These are phyloP conservation scores for Poecilia picta DNA, from an alignment of 2,797 vertebrate species.

Conservation along the genomic window DNA sequence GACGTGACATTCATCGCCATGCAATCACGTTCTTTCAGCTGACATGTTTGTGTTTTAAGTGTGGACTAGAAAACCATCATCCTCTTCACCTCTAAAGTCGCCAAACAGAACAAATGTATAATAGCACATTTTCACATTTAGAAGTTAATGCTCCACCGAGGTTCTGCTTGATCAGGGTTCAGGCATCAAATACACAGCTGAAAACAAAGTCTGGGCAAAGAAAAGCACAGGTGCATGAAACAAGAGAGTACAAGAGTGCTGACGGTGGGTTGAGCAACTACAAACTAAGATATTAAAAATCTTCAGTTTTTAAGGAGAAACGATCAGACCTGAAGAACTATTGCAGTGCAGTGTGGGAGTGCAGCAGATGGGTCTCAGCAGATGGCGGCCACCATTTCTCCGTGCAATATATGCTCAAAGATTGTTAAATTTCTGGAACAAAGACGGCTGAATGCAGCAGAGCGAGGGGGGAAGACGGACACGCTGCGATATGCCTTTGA, in stretches of 20 bases:
- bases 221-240: not conserved
- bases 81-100: slow-evolving; percentile 41
- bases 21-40: slow-evolving; percentile 12
- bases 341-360: slow-evolving; percentile 54
- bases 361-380: slow-evolving; percentile 52
- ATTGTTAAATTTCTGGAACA: slow-evolving; percentile 31
- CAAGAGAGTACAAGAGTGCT: not conserved
- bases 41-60: not conserved
- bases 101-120: slow-evolving; percentile 56
- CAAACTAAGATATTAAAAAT: not conserved
- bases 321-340: slow-evolving; percentile 23
- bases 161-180: slow-evolving; percentile 42
- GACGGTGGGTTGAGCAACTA: not conserved
- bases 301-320: slow-evolving; percentile 1
- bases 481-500: slow-evolving; percentile 45
- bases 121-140: slow-evolving; percentile 46
- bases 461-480: slow-evolving; percentile 15
- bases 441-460: slow-evolving; percentile 18
- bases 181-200: slow-evolving; percentile 17
- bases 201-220: slow-evolving; percentile 10
- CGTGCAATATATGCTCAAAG: slow-evolving; percentile 32
- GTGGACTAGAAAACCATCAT: slow-evolving; percentile 19
- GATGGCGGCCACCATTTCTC: slow-evolving; percentile 51
- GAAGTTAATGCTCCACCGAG: slow-evolving; percentile 10
- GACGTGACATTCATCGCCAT: not conserved